Evolutionary conservation across 2,888 invertebrate genomes (phyloP).

Genomic region (Byasa hedistus): DNA sequence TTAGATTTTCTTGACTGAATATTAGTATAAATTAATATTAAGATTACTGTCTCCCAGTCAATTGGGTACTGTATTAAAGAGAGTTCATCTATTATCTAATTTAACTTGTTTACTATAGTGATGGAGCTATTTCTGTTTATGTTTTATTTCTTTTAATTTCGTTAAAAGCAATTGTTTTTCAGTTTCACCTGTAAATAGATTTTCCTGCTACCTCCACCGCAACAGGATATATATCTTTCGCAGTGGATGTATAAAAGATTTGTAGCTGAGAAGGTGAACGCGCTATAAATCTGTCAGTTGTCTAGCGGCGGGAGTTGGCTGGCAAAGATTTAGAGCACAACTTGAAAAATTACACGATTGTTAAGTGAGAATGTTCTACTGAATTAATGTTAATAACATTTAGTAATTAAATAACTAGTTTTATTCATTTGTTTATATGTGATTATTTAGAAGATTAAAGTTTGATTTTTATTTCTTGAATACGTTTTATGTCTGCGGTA

Average conservation of each 20-base stretch:
- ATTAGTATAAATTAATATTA: no score
- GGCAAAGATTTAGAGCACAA: conserved; percentile 42
- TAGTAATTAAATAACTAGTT: no score
- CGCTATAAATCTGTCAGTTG: conserved; percentile 40
- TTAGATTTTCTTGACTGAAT: no score
- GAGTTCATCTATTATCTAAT: no score
- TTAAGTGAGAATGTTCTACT: not conserved
- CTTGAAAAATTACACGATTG: conserved; percentile 28
- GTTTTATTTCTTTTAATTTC: not conserved
- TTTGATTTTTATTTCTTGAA: no score
- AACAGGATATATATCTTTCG: conserved; percentile 23
- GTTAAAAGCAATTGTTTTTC: conserved; percentile 1
- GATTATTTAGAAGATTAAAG: no score
- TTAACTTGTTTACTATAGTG: not conserved
- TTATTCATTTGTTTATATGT: no score
- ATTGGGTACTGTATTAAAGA: no score
- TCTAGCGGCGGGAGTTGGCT: conserved; percentile 32
- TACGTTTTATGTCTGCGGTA: no score
- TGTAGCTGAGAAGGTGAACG: conserved; percentile 30
- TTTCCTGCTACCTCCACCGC: conserved; percentile 6
- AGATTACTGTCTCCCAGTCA: no score
- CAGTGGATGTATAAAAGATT: conserved; percentile 28
- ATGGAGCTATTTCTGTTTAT: not conserved
- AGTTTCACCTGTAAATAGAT: conserved; percentile 9
- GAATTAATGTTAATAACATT: no score